Base-by-base conservation (phyloP, 2,113 vertebrate species). In the Pterocles orientalis region DNA sequence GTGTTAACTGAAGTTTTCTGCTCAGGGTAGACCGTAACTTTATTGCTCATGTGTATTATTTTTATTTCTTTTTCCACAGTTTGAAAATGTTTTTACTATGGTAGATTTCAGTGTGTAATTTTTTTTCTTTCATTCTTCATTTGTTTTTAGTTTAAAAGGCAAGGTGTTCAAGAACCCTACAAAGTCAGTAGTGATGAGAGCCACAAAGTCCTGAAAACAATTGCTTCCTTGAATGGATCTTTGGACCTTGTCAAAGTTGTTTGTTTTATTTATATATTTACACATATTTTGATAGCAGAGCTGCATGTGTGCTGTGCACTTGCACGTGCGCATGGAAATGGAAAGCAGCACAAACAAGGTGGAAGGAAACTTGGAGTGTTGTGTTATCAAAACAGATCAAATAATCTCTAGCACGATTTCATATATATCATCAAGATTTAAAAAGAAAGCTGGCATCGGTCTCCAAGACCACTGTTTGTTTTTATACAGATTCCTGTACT, bases 261-360 rank as follows among this genome's bases (percentile, higher is more conserved):
- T 86, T 45, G 17, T 9, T 68, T 86, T 34, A 7, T 53, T 76
- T 76, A 7, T 12, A 1, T 47, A 3, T 65, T 86, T 65, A 56
- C 7, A 7, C 17, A 13, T 36, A 20, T 45, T 90, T 79, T 66
- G 61, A 8, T 58, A 75, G 54, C 54, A 88, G 61, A 29, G 24
- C 80, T 79, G 39, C 34, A 0, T 26, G 15, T 60, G 21, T 68
- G n/a, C 3, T 34, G 0, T 24, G 7, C 43, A 16, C 16, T 77
- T 77, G 18, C 2, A 17, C 54, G 8, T 72, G n/a, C 18, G 2
- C 24, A 34, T 68, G 43, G 65, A 47, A 62, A 33, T 54, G 26
- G 43, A 9, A 65, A 61, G 19, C 19, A 33, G 10, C 34, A 48
- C 41, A 24, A 60, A 60, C 23, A 78, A 82, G 47, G 41, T 36